Evolutionary conservation across 2,888 invertebrate genomes (phyloP), one percentile per base, ranked within the genome.

Genomic region (Ferdinandea cuprea): DNA sequence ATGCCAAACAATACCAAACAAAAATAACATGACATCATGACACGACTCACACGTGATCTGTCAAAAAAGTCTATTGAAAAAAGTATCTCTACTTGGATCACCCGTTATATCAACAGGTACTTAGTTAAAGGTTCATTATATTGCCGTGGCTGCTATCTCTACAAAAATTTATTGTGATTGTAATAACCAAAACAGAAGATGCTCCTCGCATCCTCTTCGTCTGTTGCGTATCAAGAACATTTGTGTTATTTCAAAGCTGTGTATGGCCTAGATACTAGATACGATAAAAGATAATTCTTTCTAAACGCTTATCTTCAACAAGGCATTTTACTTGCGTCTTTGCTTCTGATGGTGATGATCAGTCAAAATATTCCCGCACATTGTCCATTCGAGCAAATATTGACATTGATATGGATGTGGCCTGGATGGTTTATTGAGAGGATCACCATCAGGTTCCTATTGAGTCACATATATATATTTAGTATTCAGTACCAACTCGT

Each of bases 301-400:
- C 13, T 32, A n/a, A 19, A 54, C 21, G 40, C 28, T 15, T 71
- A 40, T 21, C 40, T 52, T 50, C 21, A 59, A 17, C 37, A 4
- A 1, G n/a, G 2, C 13, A 37, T 11, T 13, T 37, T 37, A 37
- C 2, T 2, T 0, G 13, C 19, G 52, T 54, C 6, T 66, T 61
- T 61, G 40, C 54, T 76, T 65, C 59, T 32, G 46, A 66, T 40
- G 48, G 46, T 59, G 54, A n/a, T n/a, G n/a, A 81, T 77, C 56
- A 83, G 59, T 30, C 54, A 59, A 65, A 54, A 11, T 81, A 48
- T 71, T 21, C 63, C 66, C 11, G 25, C 30, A 46, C 44, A 46
- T n/a, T 77, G 71, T 59, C 68, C 63, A 71, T 71, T 28, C 71
- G 58, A 69, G 81, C 59, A 66, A 81, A 72, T 77, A 81, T 81